These are phyloP conservation scores for Hypotaenidia philippensis DNA, from an alignment of 2,797 vertebrate genomes.

Conservation along the genomic window DNA sequence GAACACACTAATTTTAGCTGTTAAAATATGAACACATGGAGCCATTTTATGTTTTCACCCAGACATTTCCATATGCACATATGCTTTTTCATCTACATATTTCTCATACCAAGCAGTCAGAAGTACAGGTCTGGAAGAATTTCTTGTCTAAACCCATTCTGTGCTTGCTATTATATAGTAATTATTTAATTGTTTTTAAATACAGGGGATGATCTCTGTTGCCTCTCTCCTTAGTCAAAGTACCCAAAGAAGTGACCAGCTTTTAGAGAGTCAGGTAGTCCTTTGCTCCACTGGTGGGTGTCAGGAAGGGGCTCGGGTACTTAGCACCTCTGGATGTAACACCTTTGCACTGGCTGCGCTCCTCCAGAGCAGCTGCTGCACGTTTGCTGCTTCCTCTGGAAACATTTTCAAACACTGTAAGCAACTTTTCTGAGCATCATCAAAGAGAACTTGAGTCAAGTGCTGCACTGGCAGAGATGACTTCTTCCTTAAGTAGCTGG, in stretches of 20 bases:
- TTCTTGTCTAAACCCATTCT: background rate
- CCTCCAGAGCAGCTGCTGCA: background rate
- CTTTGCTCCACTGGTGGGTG: background rate
- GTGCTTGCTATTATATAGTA: background rate
- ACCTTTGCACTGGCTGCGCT: background rate
- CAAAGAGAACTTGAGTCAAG: background rate
- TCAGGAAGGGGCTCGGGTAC: background rate
- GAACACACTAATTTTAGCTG: slow-evolving; percentile 8
- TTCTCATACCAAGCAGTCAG: background rate
- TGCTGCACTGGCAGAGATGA: fast-evolving
- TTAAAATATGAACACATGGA: background rate
- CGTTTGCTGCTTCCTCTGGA: background rate
- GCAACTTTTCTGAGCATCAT: background rate
- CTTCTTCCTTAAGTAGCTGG: background rate
- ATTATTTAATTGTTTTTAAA: background rate
- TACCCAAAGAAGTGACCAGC: background rate
- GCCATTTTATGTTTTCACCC: background rate
- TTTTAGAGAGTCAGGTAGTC: background rate
- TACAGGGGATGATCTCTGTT: background rate
- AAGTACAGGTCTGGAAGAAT: background rate
- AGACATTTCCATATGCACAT: background rate
- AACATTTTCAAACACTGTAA: background rate
- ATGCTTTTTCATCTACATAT: background rate
- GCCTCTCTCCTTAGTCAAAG: background rate
- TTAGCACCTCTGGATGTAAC: background rate